A percentile compares a stretch with the other conserved stretches of the same genome.
phyloP scores from a whole-genome alignment of 1,140 invertebrate genomes.

The Microplitis mediator region DNA sequence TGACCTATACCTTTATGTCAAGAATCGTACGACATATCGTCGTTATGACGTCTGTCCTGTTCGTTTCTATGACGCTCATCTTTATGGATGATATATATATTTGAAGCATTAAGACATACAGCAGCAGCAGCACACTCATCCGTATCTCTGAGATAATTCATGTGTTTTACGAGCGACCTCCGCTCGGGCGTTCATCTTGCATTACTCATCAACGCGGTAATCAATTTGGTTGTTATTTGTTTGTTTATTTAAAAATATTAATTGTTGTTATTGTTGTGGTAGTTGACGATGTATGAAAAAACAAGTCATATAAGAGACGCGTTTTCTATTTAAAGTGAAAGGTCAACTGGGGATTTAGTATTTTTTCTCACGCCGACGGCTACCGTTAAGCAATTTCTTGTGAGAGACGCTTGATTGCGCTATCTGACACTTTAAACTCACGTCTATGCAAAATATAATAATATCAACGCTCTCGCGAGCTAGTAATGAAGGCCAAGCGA shows the following conservation, averaged over 20 bases:
- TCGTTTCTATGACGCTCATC: background rate
- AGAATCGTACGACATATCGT: slow-evolving; percentile 11
- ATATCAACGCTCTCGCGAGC: background rate
- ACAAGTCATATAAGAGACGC: background rate
- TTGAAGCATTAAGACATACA: slow-evolving; percentile 41
- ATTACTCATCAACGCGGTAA: background rate
- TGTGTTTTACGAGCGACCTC: slow-evolving; percentile 40
- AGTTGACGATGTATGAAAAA: background rate
- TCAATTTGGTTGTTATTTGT: background rate
- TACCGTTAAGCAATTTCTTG: slow-evolving; percentile 25
- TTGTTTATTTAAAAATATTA: background rate
- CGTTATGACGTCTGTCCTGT: background rate
- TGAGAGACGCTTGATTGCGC: slow-evolving; percentile 22
- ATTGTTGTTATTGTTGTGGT: background rate
- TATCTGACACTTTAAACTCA: slow-evolving; percentile 5
- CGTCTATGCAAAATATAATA: slow-evolving; percentile 14
- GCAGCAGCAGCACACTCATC: background rate
- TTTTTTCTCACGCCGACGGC: slow-evolving; percentile 24
- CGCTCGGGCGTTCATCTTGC: background rate
- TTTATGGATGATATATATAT: slow-evolving; percentile 45
- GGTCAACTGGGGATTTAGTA: slow-evolving; percentile 21
- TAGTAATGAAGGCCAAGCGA: slow-evolving; percentile 19
- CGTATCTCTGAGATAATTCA: slow-evolving; percentile 50
- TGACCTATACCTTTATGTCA: slow-evolving; percentile 35
- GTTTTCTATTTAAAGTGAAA: slow-evolving; percentile 18